Evolutionary conservation across 2,113 vertebrate genomes (phyloP), one percentile per base, ranked within the genome.

Genomic region (Paramisgurnus dabryanus): DNA sequence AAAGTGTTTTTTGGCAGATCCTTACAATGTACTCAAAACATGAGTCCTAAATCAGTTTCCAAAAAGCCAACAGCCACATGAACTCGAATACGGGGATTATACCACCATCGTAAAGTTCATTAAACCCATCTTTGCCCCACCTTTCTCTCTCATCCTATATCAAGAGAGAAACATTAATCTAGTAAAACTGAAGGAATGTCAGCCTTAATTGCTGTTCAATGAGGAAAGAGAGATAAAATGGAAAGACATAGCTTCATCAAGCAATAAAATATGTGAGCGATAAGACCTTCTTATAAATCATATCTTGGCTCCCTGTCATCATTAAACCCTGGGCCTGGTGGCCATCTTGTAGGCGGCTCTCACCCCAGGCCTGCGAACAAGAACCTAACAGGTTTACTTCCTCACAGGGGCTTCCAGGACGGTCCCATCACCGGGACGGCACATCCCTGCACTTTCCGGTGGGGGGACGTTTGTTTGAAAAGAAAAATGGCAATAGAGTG

Each of bases 161-260:
- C 50, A 68, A 78, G 40, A 67, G 39, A 63, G 49, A 76, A 45
- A 50, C 74, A 80, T 78, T 77, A 84, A 78, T 80, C 73, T 57
- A 50, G 18, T 60, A 11, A 77, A 78, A 73, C 60, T 81, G 78
- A 49, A 80, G 74, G 73, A 95, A 95, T 95, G 94, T 95, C 92
- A 94, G 92, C 92, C 93, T 93, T 94, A 95, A 95, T 95, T 94
- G 94, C 94, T 93, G 94, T 93, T 93, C 94, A 95, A 94, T 94
- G 92, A 94, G 94, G 94, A 94, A 94, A 72, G 17, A 55, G 45
- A 81, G 67, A 74, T 68, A 39, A 81, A 77, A 57, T 67, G 22
- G 22, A 18, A 80, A 77, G 57, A 67, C 60, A 57, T 76, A 10
- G 92, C 93, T 94, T 93, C 60, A 74, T 69, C 65, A 75, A 88